A percentile compares a stretch with the other conserved stretches of the same genome.
phyloP scores from a whole-genome alignment of 2,113 vertebrate genomes.

The Macrotus californicus region DNA sequence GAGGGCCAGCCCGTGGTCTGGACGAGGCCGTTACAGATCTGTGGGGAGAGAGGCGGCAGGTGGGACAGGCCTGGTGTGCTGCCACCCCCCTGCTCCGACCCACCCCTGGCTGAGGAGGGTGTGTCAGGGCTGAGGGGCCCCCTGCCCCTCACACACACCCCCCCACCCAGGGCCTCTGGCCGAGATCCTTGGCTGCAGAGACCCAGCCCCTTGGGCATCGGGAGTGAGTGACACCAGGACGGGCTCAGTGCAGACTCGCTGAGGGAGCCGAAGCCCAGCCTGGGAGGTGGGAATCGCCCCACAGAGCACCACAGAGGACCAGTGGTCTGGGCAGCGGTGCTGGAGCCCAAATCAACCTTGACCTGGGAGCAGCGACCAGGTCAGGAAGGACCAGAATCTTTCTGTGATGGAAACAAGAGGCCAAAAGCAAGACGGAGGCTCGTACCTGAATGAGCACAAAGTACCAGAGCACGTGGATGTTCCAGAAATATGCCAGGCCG shows the following conservation, averaged over 20 bases:
- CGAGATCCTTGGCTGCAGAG: background rate
- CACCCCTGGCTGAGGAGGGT: background rate
- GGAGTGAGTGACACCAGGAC: background rate
- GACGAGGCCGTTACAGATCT: constrained; percentile 92
- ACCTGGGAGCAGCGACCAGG: too few species aligned
- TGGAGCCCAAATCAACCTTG: rapidly evolving
- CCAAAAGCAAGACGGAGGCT: rapidly evolving
- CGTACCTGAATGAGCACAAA: constrained; percentile 92
- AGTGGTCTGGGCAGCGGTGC: background rate
- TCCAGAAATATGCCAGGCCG: constrained; percentile 93
- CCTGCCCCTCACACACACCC: background rate
- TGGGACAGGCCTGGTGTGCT: rapidly evolving
- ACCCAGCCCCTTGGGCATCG: background rate
- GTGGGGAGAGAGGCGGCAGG: background rate
- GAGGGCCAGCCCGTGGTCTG: constrained; percentile 98
- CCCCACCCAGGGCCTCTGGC: background rate
- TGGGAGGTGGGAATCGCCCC: background rate
- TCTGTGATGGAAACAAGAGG: background rate
- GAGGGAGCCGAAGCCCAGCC: background rate
- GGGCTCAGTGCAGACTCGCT: too few species aligned
- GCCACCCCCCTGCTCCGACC: background rate
- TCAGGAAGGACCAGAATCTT: background rate
- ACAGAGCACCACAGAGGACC: background rate
- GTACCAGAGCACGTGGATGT: constrained; percentile 92
- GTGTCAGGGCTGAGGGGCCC: rapidly evolving